Evolutionary conservation across 1,140 invertebrate genomes (phyloP).

Genomic region (Drosophila auraria): DNA sequence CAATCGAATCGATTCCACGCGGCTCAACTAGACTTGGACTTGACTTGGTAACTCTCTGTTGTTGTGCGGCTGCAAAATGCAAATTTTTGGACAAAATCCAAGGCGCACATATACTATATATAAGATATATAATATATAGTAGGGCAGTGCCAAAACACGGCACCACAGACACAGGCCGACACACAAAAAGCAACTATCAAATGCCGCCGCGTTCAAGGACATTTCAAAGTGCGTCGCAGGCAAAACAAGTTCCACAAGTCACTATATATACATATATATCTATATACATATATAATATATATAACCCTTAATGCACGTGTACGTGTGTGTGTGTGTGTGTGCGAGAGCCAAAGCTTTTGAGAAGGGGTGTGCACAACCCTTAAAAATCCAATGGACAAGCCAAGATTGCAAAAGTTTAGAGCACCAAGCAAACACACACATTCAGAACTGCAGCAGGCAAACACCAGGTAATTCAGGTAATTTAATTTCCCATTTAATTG

Average conservation of each 20-base stretch:
- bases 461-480: slow-evolving; percentile 15
- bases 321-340: slow-evolving; percentile 17
- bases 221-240: slow-evolving; percentile 56
- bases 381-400: slow-evolving; percentile 56
- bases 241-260: slow-evolving; percentile 47
- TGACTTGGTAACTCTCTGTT: slow-evolving; percentile 26
- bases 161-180: slow-evolving; percentile 1
- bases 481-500: slow-evolving; percentile 13
- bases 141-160: slow-evolving; percentile 35
- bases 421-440: neutral
- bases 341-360: slow-evolving; percentile 15
- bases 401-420: slow-evolving; percentile 48
- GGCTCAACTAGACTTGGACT: slow-evolving; percentile 27
- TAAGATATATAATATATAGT: neutral
- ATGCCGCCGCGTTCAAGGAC: slow-evolving; percentile 44
- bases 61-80: slow-evolving; percentile 40
- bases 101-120: neutral
- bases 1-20: slow-evolving; percentile 46
- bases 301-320: slow-evolving; percentile 22
- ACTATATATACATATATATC: neutral
- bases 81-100: slow-evolving; percentile 27
- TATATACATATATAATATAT: neutral
- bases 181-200: slow-evolving; percentile 37
- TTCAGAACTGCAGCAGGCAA: slow-evolving; percentile 9
- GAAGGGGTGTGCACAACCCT: slow-evolving; percentile 55